Conservation (phyloP, 2,113 vertebrate genomes). For the Mirza zaza region DNA sequence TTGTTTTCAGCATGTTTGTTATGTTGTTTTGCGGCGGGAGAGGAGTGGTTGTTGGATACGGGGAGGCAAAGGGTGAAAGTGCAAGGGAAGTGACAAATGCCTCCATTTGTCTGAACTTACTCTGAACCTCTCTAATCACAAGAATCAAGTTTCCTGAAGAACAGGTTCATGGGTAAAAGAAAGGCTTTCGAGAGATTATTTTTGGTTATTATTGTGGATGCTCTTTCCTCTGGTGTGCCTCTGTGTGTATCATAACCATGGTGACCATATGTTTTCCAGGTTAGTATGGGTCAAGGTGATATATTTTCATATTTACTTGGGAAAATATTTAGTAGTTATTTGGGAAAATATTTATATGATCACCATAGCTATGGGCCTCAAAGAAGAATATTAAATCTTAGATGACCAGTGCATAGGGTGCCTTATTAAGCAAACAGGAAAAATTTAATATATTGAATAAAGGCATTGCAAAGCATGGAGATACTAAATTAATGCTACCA, state of each 20-base stretch:
- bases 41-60: not conserved
- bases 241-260: slow-evolving; percentile 61
- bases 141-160: slow-evolving; percentile 65
- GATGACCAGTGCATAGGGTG: not conserved
- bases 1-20: not conserved
- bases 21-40: not conserved
- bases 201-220: slow-evolving; percentile 37
- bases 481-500: not conserved
- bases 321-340: slow-evolving; percentile 56
- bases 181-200: slow-evolving; percentile 45
- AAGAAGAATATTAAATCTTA: slow-evolving; percentile 18
- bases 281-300: slow-evolving; percentile 51
- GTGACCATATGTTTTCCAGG: slow-evolving; percentile 55
- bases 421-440: not conserved
- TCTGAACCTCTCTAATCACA: slow-evolving; percentile 20
- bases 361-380: slow-evolving; percentile 30
- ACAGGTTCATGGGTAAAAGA: slow-evolving; percentile 72
- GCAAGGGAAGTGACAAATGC: slow-evolving; percentile 44
- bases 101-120: slow-evolving; percentile 61
- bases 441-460: slow-evolving; percentile 27
- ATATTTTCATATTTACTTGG: slow-evolving; percentile 59
- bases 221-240: slow-evolving; percentile 5
- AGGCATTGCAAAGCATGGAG: not conserved
- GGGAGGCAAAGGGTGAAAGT: not conserved
- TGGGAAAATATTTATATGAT: slow-evolving; percentile 53